phyloP scores from a whole-genome alignment of 2,113 vertebrate genomes.

The Paramormyrops kingsleyae region DNA sequence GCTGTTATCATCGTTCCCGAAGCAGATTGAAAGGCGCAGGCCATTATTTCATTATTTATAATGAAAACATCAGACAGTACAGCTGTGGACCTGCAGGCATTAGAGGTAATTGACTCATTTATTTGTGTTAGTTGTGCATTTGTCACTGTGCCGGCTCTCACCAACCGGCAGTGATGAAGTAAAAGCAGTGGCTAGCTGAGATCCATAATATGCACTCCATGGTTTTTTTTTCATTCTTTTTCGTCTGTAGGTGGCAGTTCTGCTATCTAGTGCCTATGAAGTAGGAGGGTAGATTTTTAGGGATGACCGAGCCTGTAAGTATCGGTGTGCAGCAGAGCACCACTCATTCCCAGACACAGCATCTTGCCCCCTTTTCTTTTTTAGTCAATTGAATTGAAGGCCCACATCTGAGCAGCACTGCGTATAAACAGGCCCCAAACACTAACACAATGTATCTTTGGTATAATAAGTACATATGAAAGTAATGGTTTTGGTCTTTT shows the following conservation, averaged over 20 bases:
- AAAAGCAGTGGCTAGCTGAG: conserved; percentile 54
- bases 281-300: not conserved
- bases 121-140: conserved; percentile 64
- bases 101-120: conserved; percentile 66
- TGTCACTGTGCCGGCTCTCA: conserved; percentile 56
- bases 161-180: conserved; percentile 64
- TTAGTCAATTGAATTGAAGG: not conserved
- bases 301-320: not conserved
- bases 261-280: not conserved
- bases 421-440: not conserved
- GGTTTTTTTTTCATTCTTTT: conserved; percentile 18
- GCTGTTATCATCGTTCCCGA: conserved; percentile 14
- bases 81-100: conserved; percentile 50
- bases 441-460: not conserved
- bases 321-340: not conserved
- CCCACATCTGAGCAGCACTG: not conserved
- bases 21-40: conserved; percentile 36
- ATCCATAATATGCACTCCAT: conserved; percentile 53
- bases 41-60: conserved; percentile 43
- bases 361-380: not conserved
- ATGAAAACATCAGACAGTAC: conserved; percentile 48
- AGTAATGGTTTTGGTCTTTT: not conserved
- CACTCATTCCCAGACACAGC: not conserved
- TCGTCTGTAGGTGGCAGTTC: not conserved
- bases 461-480: not conserved